Evolutionary conservation across 2,888 invertebrate species (phyloP).

Genomic region (Zeuzera pyrina): DNA sequence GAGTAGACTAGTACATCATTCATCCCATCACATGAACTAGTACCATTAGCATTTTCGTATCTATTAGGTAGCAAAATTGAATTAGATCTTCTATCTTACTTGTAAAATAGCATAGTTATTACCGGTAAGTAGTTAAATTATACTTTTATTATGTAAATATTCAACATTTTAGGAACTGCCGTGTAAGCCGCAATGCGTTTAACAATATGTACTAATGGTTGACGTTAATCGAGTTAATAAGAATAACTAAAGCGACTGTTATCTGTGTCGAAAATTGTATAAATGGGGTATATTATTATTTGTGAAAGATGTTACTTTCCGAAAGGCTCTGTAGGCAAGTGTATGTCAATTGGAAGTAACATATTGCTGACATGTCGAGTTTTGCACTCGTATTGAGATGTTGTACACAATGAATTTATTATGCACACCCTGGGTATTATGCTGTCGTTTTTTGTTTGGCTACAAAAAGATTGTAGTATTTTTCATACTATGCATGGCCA

Average conservation of each 20-base stretch:
- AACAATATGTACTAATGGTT: conserved; percentile 63
- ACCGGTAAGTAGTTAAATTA: no score
- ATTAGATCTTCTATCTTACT: no score
- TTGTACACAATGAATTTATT: conserved; percentile 51
- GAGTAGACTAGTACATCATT: conserved; percentile 50
- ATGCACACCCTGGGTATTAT: conserved; percentile 54
- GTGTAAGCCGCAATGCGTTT: conserved; percentile 59
- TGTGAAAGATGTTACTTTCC: neutral
- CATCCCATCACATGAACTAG: conserved; percentile 46
- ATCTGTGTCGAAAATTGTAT: neutral
- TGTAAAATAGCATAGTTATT: no score
- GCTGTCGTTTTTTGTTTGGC: conserved; percentile 48
- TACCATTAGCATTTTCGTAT: no score
- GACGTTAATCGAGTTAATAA: conserved; percentile 44
- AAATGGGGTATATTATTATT: neutral
- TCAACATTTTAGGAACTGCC: conserved; percentile 53
- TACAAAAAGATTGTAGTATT: conserved; percentile 46
- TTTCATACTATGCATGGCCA: conserved; percentile 61
- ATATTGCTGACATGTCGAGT: conserved; percentile 30
- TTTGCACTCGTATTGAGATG: conserved; percentile 29
- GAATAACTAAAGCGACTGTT: no score
- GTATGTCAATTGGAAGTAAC: conserved; percentile 44
- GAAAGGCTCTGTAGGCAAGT: no score
- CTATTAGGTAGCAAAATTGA: no score
- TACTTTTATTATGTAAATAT: no score